Base-by-base conservation (phyloP, 2,888 invertebrate species). In the Macropis europaea region DNA sequence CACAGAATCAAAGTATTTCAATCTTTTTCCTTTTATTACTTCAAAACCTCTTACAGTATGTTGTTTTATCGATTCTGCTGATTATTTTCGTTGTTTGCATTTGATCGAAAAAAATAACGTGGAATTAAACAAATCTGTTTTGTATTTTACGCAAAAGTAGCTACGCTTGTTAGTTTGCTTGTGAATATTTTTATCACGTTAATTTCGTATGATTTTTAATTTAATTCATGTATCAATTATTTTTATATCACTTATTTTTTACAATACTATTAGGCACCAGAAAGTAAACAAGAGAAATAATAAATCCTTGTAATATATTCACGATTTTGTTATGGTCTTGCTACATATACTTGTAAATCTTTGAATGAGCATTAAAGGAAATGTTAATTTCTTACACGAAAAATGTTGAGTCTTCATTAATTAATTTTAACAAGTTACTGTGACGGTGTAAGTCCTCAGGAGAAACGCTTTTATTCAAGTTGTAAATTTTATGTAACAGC, bases 301-400 rank as follows among this genome's bases (percentile, higher is more conserved):
- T n/a, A 40, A 22, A 57, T 61, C 19, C 38, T 54, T 71, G 50
- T 69, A 71, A 61, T 50, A 69, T 71, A 69, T 61, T 71, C 50
- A 50, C 42, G 40, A 60, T 30, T 28, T 40, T 71, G 56, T 71
- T 69, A 17, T 30, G 38, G 38, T 47, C 38, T 63, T 54, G 45
- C 22, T 42, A 59, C 24, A n/a, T n/a, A n/a, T n/a, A n/a, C n/a
- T n/a, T 70, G 69, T 71, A 71, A 71, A 61, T 71, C 42, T 43
- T 38, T 45, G 40, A 64, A 28, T 59, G 50, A 60, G n/a, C 36
- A 71, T 71, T 68, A 71, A 71, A 70, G 40, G 24, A 68, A 47
- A 60, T 48, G 22, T 70, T 68, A 50, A 69, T 67, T 69, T 69
- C 38, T 67, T 67, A 66, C 43, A 50, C 36, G 30, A 67, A 45